Evolutionary conservation across 2,797 vertebrate species (phyloP), one percentile per base, ranked within the genome.

Genomic region (Heteromormyrus szaboi): DNA sequence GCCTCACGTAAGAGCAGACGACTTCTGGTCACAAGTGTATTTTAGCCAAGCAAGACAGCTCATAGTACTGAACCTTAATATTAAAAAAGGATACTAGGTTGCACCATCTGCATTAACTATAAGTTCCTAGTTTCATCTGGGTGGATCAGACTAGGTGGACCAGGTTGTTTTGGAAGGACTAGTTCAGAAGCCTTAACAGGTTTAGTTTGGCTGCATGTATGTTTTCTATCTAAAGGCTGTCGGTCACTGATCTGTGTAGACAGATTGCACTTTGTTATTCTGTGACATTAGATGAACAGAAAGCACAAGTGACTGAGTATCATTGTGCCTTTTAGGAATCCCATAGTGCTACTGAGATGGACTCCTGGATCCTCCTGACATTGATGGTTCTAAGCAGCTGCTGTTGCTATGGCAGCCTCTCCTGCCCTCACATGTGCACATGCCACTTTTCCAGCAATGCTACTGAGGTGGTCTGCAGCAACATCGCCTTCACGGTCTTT

Each of bases 401-500:
- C 87, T 90, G 92, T 86, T 91, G 88, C 91, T 88, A 50, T 17
- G 88, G 86, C 7, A 1, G 90, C 46, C 88, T 91, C 48, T 93
- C 92, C n/a, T 94, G 94, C 85, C 95, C 95, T 0, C 72, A 85
- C 9, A 88, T 91, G 25, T 96, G 95, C 91, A 91, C 90, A 76
- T 95, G 93, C 91, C 93, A 92, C 91, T n/a, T 72, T 53, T 90
- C 62, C 68, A 92, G 91, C 81, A 90, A 88, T 0, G 94, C 94
- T 76, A 91, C 89, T 0, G 92, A 93, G 89, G 94, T 96, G 88
- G 92, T 95, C 59, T 96, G 96, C 22, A 92, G 89, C 37, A 87
- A 90, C 2, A 88, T 91, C 62, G 90, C 93, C 51, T 88, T 96
- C 85, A 91, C 90, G 0, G 90, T 90, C 29, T 95, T 92, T 89